Evolutionary conservation across 2,113 vertebrate genomes (phyloP), one percentile per base, ranked within the genome.

Genomic region (Bubo scandiacus): DNA sequence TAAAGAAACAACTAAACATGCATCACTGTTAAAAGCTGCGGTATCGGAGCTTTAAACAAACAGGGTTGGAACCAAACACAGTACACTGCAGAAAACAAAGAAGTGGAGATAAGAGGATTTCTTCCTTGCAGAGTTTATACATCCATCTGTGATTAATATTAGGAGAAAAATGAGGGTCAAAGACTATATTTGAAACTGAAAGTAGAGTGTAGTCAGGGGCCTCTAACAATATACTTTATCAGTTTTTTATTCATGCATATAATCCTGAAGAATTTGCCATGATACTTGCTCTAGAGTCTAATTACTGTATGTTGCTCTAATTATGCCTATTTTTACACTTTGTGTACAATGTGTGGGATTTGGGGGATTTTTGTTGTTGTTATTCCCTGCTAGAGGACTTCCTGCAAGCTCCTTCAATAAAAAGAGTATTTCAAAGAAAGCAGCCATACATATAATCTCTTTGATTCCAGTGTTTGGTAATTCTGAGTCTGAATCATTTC

Each of bases 101-200:
- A 95, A 94, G 52, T 75, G 32, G 57, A 90, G 90, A 94, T 95
- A 97, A 97, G 93, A 96, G 95, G 91, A 96, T 97, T 97, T 97
- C 63, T 96, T 92, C 74, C 86, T 90, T 91, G 49, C 81, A 70
- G 78, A 94, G 45, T 94, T 92, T 85, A 89, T 66, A 92, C 26
- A 86, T 89, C 74, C 89, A 96, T 81, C 94, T 94, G 91, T 90
- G 89, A 95, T 97, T 95, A 96, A 91, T 74, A 96, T 73, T 62
- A 86, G 30, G 34, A 68, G 58, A 58, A 81, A 94, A 95, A 94
- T 38, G 25, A 87, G 70, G 45, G 81, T 89, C 57, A 91, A 92
- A 94, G 63, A 66, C 88, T 83, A 27, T 57, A 20, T 66, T 81
- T 85, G n/a, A 92, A 85, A 75, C 81, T 27, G 74, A 59, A 86